phyloP scores from a whole-genome alignment of 2,888 invertebrate genomes.

The Ethmia dodecea region DNA sequence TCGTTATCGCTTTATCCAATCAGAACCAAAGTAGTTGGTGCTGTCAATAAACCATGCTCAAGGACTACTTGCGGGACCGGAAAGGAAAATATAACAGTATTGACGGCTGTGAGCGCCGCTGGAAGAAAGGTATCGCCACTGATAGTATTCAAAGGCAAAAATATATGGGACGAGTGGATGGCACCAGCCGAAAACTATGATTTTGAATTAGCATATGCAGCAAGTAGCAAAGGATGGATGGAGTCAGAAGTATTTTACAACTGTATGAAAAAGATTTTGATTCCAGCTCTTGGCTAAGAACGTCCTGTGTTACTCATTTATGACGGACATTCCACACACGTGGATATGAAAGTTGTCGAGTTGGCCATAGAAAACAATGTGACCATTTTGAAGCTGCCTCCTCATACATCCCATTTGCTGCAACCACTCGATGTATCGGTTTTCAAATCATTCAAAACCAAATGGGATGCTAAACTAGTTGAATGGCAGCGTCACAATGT shows the following conservation, averaged over 20 bases:
- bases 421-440: constrained; percentile 30
- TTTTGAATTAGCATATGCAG: constrained; percentile 30
- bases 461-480: constrained; percentile 21
- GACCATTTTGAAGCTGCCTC: constrained; percentile 29
- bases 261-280: constrained; percentile 28
- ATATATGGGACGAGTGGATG: constrained; percentile 26
- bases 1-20: constrained; percentile 12
- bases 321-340: constrained; percentile 32
- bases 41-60: constrained; percentile 10
- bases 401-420: constrained; percentile 28
- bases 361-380: constrained; percentile 15
- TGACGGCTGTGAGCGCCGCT: too few species aligned
- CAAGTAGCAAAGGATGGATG: constrained; percentile 35
- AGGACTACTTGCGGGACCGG: constrained; percentile 13
- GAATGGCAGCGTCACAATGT: constrained; percentile 22
- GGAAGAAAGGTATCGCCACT: constrained; percentile 16
- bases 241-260: constrained; percentile 30
- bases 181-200: constrained; percentile 18
- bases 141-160: constrained; percentile 22
- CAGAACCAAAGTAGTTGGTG: constrained; percentile 14
- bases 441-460: constrained; percentile 25
- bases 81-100: constrained; percentile 19
- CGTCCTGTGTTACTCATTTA: constrained; percentile 29
- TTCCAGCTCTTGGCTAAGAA: constrained; percentile 26
- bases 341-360: constrained; percentile 14